A percentile compares a stretch with the other conserved stretches of the same genome.
Evolutionary conservation across 2,797 vertebrate species (phyloP).

Genomic region (Eulemur rubriventer): DNA sequence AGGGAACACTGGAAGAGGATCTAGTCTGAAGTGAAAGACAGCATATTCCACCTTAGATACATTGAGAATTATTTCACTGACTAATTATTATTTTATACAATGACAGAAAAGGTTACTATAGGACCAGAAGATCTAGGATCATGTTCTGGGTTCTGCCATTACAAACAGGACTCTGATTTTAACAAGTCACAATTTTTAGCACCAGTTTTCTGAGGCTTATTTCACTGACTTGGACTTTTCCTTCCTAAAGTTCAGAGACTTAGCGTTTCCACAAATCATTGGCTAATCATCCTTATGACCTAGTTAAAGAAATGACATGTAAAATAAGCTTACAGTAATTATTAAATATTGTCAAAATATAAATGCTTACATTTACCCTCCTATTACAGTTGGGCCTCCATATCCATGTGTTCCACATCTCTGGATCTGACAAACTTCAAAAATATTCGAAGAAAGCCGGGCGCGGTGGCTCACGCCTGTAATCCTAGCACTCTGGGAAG

Average conservation of each 20-base stretch:
- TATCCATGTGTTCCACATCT: not conserved
- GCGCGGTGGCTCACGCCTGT: no score
- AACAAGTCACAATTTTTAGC: not conserved
- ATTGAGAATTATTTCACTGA: not conserved
- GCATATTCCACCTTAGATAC: not conserved
- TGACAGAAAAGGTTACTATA: not conserved
- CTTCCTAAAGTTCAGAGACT: not conserved
- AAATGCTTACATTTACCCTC: not conserved
- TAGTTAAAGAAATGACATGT: not conserved
- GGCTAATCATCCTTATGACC: not conserved
- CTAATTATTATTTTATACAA: not conserved
- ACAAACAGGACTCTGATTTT: not conserved
- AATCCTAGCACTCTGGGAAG: no score
- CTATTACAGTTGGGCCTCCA: not conserved
- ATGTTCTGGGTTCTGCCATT: not conserved
- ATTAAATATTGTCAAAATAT: not conserved
- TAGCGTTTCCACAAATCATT: not conserved
- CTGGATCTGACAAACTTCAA: not conserved
- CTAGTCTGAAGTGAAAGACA: not conserved
- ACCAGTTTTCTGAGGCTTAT: not conserved
- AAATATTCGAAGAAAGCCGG: not conserved
- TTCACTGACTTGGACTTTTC: not conserved
- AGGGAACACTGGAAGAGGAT: not conserved
- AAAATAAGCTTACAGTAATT: not conserved
- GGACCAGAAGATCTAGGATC: not conserved